Evolutionary conservation across 2,888 invertebrate genomes (phyloP), one percentile per base, ranked within the genome.

Genomic region (Gandaritis pyraliata): DNA sequence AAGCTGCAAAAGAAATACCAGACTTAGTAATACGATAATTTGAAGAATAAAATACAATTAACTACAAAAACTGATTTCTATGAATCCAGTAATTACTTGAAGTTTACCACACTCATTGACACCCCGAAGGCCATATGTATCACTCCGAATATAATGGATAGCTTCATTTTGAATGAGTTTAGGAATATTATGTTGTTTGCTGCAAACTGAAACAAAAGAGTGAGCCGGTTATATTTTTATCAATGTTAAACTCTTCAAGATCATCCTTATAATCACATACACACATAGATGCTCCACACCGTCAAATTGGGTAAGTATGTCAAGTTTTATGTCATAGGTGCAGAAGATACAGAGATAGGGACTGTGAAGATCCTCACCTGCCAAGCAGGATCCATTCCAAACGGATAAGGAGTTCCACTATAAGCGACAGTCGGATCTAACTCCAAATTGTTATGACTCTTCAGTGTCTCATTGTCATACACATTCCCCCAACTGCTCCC

Each of bases 141-240:
- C 49, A 96, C 94, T 30, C 95, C 96, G 65, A 96, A 92, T 78
- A 96, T 94, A 48, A 96, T 94, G 0, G 96, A 95, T 56, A 95
- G 85, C 82, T 95, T 94, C 96, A 96, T 96, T 87, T 96, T 96
- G 90, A 94, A 95, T 0, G 95, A 95, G 82, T 96, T 96, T 45
- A 94, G 87, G 82, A 95, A 95, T 71, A 94, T 93, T 68, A 96
- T 95, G 85, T 95, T 95, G 88, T 96, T 96, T 48, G 85, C 66
- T 38, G 93, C 92, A 51, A 92, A 86, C 93, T 93, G 88, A 54
- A 92, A 69, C 58, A 63, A 71, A 41, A 49, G 12, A 39, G 56
- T 18, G 8, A 41, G 4, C 4, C 5, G 5, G 39, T 39, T n/a
- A 12, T 11, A 4, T n/a, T 39, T 39, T 39, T n/a, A 29, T 29